A percentile compares a stretch with the other conserved stretches of the same genome.
phyloP scores from a whole-genome alignment of 1,140 invertebrate genomes.

The Oscheius sp. region DNA sequence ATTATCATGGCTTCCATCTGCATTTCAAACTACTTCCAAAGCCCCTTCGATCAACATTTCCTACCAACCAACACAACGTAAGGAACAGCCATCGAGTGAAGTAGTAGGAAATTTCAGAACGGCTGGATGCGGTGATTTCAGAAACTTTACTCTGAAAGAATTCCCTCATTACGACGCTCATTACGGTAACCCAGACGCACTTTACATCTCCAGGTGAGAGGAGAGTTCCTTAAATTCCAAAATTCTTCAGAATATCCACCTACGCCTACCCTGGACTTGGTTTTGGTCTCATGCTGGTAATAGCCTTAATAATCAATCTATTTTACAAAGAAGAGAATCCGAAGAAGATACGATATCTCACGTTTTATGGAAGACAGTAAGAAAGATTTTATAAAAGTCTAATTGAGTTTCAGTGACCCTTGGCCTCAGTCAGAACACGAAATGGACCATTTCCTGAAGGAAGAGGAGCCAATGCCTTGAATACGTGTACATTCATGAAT shows the following conservation, averaged over 20 bases:
- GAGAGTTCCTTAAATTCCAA: background rate
- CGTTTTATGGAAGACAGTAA: conserved; percentile 40
- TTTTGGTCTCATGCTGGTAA: conserved; percentile 34
- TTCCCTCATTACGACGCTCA: conserved; percentile 36
- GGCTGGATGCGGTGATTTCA: conserved; percentile 6
- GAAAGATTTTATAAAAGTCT: background rate
- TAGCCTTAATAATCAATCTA: conserved; percentile 22
- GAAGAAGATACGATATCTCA: conserved; percentile 33
- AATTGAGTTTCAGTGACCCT: conserved; percentile 26
- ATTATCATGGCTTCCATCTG: conserved; percentile 33
- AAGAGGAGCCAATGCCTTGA: conserved; percentile 1
- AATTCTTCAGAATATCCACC: conserved; percentile 33
- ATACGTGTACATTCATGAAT: too few species aligned
- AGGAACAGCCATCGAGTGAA: background rate
- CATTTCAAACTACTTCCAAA: conserved; percentile 32
- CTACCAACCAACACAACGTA: conserved; percentile 37
- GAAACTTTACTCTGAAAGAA: conserved; percentile 26
- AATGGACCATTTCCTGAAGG: conserved; percentile 27
- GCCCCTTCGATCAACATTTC: conserved; percentile 34
- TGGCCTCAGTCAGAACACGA: conserved; percentile 34
- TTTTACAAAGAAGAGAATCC: conserved; percentile 30
- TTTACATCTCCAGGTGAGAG: conserved; percentile 15
- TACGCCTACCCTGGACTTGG: conserved; percentile 40
- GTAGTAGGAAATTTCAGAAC: background rate
- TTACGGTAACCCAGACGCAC: conserved; percentile 32